phyloP scores from a whole-genome alignment of 1,140 invertebrate species.

The Drosophila takahashii region DNA sequence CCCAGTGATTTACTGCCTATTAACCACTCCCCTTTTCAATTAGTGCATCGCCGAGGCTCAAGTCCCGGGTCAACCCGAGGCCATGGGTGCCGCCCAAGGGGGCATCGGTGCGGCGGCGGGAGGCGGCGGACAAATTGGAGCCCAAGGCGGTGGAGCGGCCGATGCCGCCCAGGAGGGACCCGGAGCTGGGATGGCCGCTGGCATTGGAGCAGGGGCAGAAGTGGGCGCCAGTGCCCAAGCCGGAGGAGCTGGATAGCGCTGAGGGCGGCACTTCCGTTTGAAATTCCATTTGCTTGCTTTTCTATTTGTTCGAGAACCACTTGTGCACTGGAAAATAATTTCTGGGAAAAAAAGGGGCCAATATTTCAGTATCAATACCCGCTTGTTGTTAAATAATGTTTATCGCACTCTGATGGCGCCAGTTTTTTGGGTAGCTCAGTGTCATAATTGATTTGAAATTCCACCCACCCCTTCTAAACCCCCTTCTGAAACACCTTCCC shows the following conservation, averaged over 20 bases:
- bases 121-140: slow-evolving; percentile 25
- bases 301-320: slow-evolving; percentile 19
- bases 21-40: not conserved
- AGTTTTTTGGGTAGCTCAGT: slow-evolving; percentile 18
- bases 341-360: not conserved
- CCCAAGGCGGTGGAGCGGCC: slow-evolving; percentile 19
- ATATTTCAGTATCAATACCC: not conserved
- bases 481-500: too few species aligned
- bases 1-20: not conserved
- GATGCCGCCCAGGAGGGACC: slow-evolving; percentile 36
- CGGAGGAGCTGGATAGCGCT: slow-evolving; percentile 25
- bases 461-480: not conserved
- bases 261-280: slow-evolving; percentile 28
- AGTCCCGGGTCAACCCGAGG: slow-evolving; percentile 12
- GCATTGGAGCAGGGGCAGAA: slow-evolving; percentile 29
- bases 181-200: slow-evolving; percentile 23
- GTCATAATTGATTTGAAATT: slow-evolving; percentile 54
- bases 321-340: slow-evolving; percentile 16
- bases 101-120: slow-evolving; percentile 25
- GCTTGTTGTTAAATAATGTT: not conserved
- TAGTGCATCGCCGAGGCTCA: slow-evolving; percentile 43
- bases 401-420: slow-evolving; percentile 25
- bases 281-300: slow-evolving; percentile 18
- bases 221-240: slow-evolving; percentile 20
- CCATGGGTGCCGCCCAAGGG: slow-evolving; percentile 38